Percentiles rank a stretch among this genome's conserved stretches.
Evolutionary conservation across 2,113 vertebrate genomes (phyloP).

Genomic region (Indri indri): DNA sequence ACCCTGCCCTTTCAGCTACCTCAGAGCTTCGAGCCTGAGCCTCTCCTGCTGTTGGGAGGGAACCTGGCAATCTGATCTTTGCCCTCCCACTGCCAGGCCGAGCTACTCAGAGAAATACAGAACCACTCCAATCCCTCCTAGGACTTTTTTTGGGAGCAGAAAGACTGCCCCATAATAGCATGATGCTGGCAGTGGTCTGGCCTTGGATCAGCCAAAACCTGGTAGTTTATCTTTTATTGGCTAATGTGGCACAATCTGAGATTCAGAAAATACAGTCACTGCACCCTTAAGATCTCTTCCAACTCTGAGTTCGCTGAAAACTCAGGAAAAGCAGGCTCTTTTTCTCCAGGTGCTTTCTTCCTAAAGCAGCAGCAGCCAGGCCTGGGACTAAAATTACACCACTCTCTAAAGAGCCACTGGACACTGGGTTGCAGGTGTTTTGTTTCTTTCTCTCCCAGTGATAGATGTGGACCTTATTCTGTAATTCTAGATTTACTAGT

Average conservation of each 20-base stretch:
- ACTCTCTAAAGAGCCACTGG: accelerated
- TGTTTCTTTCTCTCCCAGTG: neutral
- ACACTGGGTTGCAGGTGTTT: neutral
- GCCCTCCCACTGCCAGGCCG: neutral
- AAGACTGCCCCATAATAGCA: neutral
- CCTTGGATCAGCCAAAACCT: neutral
- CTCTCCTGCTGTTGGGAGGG: neutral
- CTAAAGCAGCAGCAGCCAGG: neutral
- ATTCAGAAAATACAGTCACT: neutral
- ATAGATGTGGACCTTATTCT: neutral
- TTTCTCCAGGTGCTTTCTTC: neutral
- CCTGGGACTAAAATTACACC: neutral
- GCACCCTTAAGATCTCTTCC: neutral
- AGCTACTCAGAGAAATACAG: neutral
- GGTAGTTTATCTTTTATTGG: neutral
- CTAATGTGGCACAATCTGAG: neutral
- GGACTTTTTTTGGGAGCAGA: neutral
- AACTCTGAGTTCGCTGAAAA: neutral
- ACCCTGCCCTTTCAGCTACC: neutral
- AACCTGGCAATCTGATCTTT: neutral
- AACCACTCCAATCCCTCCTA: neutral
- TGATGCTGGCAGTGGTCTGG: neutral
- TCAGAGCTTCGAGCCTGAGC: neutral
- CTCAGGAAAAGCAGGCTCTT: neutral
- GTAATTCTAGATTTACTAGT: neutral